Base-by-base conservation (phyloP, 37 sponge, comb jelly and placozoan genomes). In the Beroe ovata region DNA sequence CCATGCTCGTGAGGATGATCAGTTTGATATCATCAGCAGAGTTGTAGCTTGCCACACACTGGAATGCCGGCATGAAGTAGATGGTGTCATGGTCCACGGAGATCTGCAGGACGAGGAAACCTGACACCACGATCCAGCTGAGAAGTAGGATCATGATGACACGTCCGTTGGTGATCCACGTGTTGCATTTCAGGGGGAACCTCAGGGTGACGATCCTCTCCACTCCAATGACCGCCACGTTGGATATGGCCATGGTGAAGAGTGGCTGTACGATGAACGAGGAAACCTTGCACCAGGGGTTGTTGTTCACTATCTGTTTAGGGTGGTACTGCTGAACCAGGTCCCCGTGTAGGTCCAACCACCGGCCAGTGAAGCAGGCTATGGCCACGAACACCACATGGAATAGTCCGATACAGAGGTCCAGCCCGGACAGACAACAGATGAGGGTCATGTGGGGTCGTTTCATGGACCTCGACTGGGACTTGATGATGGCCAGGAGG, bases 381-480 rank as follows among this genome's bases (percentile, higher is more conserved):
- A 77, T 77, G 28, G 54, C 84, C 22, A 77, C 84, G 28, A 77
- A 77, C 54, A 77, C 23, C 54, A 77, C 54, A 54, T 77, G 84
- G 28, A 77, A 23, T 42, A 42, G 42, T 2, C 84, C 84, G 54
- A 77, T 77, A 4, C 26, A 42, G 54, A 77, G 38, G 84, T 77
- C 84, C 54, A 42, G 22, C 4, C 26, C 8, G 54, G 84, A 77
- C 3, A 77, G 84, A 23, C 42, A 77, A 29, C 84, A 77, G 84
- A 77, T 77, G 54, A 77, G 84, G 84, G 47, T 77, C 14, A 77
- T 77, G 84, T 77, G 84, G 28, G 84, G 84, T 40, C 84, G 26
- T 29, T 25, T 77, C 84, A 77, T 6, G 84, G 84, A 77, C 54
- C 84, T 38, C 54, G 84, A 33, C 54, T 35, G n/a, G 54, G 84